phyloP scores from a whole-genome alignment of 2,797 vertebrate species.

The Lutjanus argentimaculatus region DNA sequence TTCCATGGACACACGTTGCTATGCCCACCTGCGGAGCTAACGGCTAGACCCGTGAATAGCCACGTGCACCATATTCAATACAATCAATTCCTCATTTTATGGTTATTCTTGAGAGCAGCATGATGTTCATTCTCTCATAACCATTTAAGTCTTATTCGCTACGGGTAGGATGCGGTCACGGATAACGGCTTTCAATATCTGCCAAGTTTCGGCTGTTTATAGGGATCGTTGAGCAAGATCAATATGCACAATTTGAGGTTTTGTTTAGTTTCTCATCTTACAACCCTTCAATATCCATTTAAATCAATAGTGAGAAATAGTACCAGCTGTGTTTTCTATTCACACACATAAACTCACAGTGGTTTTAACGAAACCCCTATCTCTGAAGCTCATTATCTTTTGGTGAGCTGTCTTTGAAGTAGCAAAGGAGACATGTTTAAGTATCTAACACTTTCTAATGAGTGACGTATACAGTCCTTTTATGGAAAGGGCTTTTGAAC shows the following conservation, averaged over 20 bases:
- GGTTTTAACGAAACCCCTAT: background rate
- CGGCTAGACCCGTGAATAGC: background rate
- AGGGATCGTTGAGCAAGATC: background rate
- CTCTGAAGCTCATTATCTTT: background rate
- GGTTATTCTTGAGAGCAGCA: fast-evolving
- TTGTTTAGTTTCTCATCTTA: background rate
- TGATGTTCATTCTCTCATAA: no score
- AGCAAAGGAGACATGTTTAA: background rate
- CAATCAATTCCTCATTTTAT: background rate
- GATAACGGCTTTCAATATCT: background rate
- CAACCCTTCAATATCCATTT: background rate
- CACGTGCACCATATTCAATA: no score
- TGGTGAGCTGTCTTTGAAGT: background rate
- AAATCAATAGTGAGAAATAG: background rate
- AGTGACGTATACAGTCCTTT: no score
- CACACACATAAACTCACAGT: background rate
- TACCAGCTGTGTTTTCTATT: no score
- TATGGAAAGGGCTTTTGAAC: no score
- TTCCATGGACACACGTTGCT: background rate
- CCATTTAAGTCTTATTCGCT: background rate
- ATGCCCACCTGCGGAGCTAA: background rate
- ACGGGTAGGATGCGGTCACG: background rate
- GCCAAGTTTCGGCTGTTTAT: background rate
- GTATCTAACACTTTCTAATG: background rate
- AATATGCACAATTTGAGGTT: background rate